phyloP scores from a whole-genome alignment of 2,888 invertebrate genomes.

The Campoletis raptor region DNA sequence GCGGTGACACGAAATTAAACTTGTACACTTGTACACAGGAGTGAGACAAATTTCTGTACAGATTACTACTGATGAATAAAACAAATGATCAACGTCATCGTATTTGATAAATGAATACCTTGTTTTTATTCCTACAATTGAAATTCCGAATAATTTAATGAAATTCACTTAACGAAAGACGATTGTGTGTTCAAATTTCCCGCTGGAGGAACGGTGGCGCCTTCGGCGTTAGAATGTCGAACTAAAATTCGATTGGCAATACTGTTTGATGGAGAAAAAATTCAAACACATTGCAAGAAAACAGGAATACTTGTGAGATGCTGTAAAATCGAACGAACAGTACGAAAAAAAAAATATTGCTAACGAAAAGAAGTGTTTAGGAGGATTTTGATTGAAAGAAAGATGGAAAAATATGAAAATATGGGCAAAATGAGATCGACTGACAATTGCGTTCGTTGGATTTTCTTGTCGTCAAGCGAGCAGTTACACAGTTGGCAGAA shows the following conservation, averaged over 20 bases:
- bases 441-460: slow-evolving; percentile 48
- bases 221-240: not conserved
- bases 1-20: not conserved
- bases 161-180: not conserved
- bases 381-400: not conserved
- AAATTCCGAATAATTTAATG: not conserved
- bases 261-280: slow-evolving; percentile 59
- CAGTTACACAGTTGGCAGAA: slow-evolving; percentile 63
- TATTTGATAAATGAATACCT: not conserved
- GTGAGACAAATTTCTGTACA: slow-evolving; percentile 12
- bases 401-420: not conserved
- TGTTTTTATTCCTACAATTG: not conserved
- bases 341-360: slow-evolving; percentile 3
- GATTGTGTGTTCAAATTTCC: slow-evolving; percentile 38
- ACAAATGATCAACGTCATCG: slow-evolving; percentile 17
- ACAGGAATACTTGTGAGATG: not conserved
- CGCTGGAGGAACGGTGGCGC: not conserved
- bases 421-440: not conserved
- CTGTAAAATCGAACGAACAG: not conserved
- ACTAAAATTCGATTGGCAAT: slow-evolving; percentile 52
- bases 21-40: not conserved
- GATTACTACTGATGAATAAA: slow-evolving; percentile 27
- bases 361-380: not conserved
- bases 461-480: slow-evolving; percentile 74
- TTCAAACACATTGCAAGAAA: slow-evolving; percentile 42